Conservation (phyloP, 2,888 invertebrate species). For the Ypsolopha sequella region DNA sequence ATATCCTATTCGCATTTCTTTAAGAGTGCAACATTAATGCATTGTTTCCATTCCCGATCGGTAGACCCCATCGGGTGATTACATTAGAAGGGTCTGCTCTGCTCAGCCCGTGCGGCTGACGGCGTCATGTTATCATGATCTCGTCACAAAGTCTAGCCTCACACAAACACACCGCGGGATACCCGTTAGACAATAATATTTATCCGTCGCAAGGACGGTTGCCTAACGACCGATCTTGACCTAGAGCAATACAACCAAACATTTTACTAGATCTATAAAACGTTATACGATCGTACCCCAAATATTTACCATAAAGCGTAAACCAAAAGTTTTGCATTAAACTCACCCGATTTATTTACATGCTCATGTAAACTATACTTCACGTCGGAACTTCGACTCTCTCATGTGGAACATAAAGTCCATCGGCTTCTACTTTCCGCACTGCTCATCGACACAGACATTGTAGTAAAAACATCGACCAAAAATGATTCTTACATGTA, state of each 20-base stretch:
- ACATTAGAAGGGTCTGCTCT: too few species aligned
- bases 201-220: slow-evolving; percentile 66
- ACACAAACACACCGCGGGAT: slow-evolving; percentile 30
- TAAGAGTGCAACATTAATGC: too few species aligned
- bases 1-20: too few species aligned
- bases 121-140: too few species aligned
- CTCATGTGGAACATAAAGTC: slow-evolving; percentile 5
- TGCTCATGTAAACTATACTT: slow-evolving; percentile 34
- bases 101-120: too few species aligned
- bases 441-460: slow-evolving; percentile 14
- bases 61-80: too few species aligned
- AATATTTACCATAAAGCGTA: slow-evolving; percentile 71
- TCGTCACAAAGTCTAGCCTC: too few species aligned
- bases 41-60: too few species aligned
- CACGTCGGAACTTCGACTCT: slow-evolving; percentile 27
- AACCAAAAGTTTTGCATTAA: slow-evolving; percentile 70
- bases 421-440: too few species aligned
- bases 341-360: slow-evolving; percentile 64
- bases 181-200: slow-evolving; percentile 70
- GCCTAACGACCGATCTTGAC: slow-evolving; percentile 68
- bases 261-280: slow-evolving; percentile 69
- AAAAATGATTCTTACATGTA: neutral
- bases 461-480: slow-evolving; percentile 13
- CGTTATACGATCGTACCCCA: slow-evolving; percentile 65
- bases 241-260: slow-evolving; percentile 70